phyloP scores from a whole-genome alignment of 2,888 invertebrate genomes.

The Rotaria socialis region DNA sequence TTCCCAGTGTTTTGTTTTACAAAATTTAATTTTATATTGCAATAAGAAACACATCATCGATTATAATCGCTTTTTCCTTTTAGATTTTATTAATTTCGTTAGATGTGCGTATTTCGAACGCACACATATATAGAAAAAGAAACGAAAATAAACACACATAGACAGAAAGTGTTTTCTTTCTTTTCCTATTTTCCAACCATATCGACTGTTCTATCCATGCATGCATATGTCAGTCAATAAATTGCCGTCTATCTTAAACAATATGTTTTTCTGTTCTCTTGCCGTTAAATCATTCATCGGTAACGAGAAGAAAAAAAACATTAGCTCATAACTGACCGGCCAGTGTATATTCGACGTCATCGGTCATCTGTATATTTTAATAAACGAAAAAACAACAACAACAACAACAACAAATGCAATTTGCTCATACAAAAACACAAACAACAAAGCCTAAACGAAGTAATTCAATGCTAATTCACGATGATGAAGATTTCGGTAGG shows the following conservation, averaged over 20 bases:
- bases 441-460: neutral
- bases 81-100: too few relatives aligned
- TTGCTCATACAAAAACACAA: neutral
- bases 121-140: neutral
- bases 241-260: neutral
- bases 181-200: neutral
- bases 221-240: neutral
- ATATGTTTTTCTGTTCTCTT: constrained; percentile 11
- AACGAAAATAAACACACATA: neutral
- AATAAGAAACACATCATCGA: too few relatives aligned
- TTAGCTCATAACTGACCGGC: neutral
- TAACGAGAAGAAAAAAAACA: neutral
- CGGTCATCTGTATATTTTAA: neutral
- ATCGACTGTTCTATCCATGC: neutral
- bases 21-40: too few relatives aligned
- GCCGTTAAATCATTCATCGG: neutral
- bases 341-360: neutral
- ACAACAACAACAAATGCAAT: neutral
- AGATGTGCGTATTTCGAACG: too few relatives aligned
- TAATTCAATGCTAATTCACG: neutral
- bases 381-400: neutral
- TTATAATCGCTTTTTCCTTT: too few relatives aligned
- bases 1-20: too few relatives aligned
- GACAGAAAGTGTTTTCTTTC: neutral
- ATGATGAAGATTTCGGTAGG: neutral